Conservation (phyloP, 2,797 vertebrate species). For the Thaleichthys pacificus region DNA sequence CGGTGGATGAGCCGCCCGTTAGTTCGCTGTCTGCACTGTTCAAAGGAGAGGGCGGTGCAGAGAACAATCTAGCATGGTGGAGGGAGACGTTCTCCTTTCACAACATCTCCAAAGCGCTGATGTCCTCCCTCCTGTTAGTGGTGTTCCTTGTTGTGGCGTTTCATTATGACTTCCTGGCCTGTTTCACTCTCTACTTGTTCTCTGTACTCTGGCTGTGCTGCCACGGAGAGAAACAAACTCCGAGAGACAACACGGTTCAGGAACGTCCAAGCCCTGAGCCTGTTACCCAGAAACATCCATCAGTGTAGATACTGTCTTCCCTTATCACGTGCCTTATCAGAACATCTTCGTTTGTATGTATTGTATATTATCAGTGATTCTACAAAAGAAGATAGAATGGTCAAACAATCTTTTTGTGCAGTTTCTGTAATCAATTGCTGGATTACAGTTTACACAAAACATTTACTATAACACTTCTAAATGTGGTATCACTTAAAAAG, state of each 20-base stretch:
- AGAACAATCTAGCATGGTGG: conserved; percentile 51
- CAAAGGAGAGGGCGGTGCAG: conserved; percentile 43
- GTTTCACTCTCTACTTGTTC: conserved; percentile 87
- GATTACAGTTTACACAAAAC: too few relatives aligned
- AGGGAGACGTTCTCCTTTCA: conserved; percentile 70
- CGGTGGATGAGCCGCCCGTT: conserved; percentile 15
- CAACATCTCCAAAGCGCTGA: conserved; percentile 74
- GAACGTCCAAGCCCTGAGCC: too few relatives aligned
- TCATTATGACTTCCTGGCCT: conserved; percentile 89
- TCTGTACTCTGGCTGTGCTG: conserved; percentile 86
- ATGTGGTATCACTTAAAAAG: too few relatives aligned
- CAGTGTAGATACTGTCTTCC: too few relatives aligned
- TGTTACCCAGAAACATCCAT: too few relatives aligned
- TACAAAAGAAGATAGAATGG: too few relatives aligned
- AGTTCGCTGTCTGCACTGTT: conserved; percentile 28
- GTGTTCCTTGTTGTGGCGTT: conserved; percentile 86
- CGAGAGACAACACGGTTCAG: not conserved
- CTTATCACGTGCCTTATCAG: too few relatives aligned
- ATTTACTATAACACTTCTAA: too few relatives aligned
- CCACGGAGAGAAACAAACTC: conserved; percentile 43
- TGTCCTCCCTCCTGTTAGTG: conserved; percentile 77
- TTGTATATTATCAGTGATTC: too few relatives aligned
- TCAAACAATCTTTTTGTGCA: too few relatives aligned
- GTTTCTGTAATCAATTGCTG: too few relatives aligned
- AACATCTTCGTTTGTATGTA: too few relatives aligned